phyloP scores from a whole-genome alignment of 2,888 invertebrate genomes.

The Coleophora deauratella region DNA sequence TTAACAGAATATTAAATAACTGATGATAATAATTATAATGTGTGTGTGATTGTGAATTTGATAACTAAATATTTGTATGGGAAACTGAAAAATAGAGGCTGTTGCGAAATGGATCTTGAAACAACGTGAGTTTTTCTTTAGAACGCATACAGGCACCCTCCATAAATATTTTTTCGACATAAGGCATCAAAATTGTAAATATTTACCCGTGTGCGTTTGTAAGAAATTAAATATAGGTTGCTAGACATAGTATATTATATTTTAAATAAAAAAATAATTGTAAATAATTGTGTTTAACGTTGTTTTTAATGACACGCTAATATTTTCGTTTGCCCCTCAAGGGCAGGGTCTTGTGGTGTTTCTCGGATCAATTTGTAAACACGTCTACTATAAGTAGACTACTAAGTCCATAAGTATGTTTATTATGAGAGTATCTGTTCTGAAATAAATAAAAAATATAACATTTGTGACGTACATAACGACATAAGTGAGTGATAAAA shows the following conservation, averaged over 20 bases:
- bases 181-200: constrained; percentile 43
- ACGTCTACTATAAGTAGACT: constrained; percentile 1
- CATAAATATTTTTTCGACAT: constrained; percentile 23
- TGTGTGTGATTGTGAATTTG: too few relatives aligned
- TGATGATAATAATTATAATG: too few relatives aligned
- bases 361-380: neutral
- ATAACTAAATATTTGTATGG: too few relatives aligned
- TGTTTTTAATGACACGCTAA: constrained; percentile 61
- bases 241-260: constrained; percentile 46
- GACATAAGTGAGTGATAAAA: constrained; percentile 10
- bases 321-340: constrained; percentile 29
- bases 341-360: constrained; percentile 27
- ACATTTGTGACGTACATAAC: neutral
- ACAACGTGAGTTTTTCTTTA: constrained; percentile 23
- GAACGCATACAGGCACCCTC: constrained; percentile 18
- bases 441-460: neutral
- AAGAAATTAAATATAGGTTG: constrained; percentile 16
- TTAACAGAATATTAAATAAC: too few relatives aligned
- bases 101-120: too few relatives aligned
- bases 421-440: constrained; percentile 1
- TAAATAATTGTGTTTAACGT: constrained; percentile 67
- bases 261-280: constrained; percentile 49
- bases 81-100: constrained; percentile 26
- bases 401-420: neutral
- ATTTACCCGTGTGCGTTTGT: constrained; percentile 27